Conservation (phyloP, 2,113 vertebrate genomes). For the Cryptomyrus ogoouensis region DNA sequence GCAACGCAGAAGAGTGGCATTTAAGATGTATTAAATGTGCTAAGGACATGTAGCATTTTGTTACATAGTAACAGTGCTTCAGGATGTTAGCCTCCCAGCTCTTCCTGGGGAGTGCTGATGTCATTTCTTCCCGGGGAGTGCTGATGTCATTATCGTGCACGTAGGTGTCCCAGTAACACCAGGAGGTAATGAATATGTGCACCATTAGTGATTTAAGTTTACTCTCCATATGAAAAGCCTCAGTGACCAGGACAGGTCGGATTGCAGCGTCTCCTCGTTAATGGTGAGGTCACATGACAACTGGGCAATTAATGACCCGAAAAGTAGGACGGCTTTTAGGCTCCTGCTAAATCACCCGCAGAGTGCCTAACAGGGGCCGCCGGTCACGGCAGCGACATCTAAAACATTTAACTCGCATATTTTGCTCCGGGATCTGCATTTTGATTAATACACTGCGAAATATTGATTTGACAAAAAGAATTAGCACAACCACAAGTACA, state of each 20-base stretch:
- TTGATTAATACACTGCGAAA: background rate
- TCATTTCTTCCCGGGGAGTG: background rate
- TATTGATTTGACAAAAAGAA: background rate
- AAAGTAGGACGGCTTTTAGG: background rate
- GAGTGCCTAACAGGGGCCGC: background rate
- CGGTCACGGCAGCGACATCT: background rate
- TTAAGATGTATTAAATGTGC: background rate
- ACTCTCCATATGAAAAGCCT: background rate
- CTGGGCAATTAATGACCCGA: background rate
- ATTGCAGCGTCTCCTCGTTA: background rate
- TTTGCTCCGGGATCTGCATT: background rate
- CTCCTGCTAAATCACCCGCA: background rate
- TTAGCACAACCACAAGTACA: background rate
- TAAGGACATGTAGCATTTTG: background rate
- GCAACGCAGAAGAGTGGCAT: background rate
- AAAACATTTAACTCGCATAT: background rate
- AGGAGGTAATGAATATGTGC: background rate
- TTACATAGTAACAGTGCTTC: background rate
- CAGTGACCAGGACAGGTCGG: background rate
- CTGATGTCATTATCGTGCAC: background rate
- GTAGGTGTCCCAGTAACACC: background rate
- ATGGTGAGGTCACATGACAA: background rate
- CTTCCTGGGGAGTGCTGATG: background rate
- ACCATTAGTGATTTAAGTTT: background rate
- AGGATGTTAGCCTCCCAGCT: background rate